These are phyloP conservation scores for Bombycilla garrulus DNA, from an alignment of 2,113 vertebrate genomes.

Conservation along the genomic window DNA sequence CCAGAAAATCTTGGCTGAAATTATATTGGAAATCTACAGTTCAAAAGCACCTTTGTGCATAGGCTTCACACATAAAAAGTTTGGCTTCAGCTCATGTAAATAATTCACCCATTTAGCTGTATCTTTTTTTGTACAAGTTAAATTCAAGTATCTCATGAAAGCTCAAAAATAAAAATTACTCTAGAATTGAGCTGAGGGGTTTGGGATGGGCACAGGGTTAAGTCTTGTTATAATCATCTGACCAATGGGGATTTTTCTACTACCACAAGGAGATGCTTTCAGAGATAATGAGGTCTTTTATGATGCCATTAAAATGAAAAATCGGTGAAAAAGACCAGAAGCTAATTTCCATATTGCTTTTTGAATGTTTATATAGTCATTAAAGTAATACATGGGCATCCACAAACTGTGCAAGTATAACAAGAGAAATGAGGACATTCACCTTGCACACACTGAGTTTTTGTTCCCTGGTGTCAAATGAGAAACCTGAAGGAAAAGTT, in stretches of 20 bases:
- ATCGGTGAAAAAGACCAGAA: background rate
- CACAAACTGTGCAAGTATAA: background rate
- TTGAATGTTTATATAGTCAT: background rate
- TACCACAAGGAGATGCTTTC: background rate
- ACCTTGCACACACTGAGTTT: background rate
- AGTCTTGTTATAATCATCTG: background rate
- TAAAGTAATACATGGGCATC: background rate
- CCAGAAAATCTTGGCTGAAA: background rate
- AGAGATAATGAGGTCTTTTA: background rate
- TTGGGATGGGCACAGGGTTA: background rate
- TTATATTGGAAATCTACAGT: background rate
- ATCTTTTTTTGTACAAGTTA: background rate
- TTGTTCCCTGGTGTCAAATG: background rate
- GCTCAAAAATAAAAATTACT: background rate
- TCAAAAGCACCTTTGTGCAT: background rate
- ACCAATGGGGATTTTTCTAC: background rate
- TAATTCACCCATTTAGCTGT: background rate
- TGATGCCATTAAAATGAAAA: background rate
- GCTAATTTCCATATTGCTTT: background rate
- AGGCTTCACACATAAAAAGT: background rate
- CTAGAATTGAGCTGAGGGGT: background rate
- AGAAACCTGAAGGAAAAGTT: background rate
- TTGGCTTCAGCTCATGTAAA: background rate
- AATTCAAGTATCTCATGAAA: background rate
- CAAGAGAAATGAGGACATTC: background rate